Evolutionary conservation across 2,888 invertebrate genomes (phyloP), one percentile per base, ranked within the genome.

Genomic region (Laothoe populi): DNA sequence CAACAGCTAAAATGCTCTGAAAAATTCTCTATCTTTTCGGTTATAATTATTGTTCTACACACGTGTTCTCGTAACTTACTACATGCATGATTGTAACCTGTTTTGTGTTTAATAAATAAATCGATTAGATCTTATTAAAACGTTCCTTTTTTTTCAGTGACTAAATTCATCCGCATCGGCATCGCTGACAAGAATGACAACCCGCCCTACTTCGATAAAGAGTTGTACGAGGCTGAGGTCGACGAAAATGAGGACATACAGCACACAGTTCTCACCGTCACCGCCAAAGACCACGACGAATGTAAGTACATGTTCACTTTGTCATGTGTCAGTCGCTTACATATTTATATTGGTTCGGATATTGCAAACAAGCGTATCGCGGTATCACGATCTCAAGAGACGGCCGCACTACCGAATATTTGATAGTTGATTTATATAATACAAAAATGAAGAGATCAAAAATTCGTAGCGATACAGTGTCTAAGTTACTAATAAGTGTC

Each of bases 151-250:
- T 77, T 95, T 95, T n/a, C 95, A 98, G 98, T 98, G 92, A 98
- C 98, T 74, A 98, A 98, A 94, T 98, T 98, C 94, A 98, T 99
- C 93, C 98, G 98, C 77, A 98, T 99, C 93, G 98, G 98, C 80
- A 98, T 99, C 85, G 98, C 98, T 77, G 99, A 99, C 94, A 99
- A 98, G 94, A 99, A 99, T 96, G 99, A 99, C 95, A 99, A 99
- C 94, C 98, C 98, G 68, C 99, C 99, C 70, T 98, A 98, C 93
- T 99, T 99, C 94, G 98, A 98, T 94, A 98, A 98, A 93, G 97
- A 96, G 81, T 94, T 98, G 79, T 98, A 99, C 93, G 98, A 98
- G 93, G 98, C 99, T 80, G 98, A 98, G 92, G 98, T 99, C 82
- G 98, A 98, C 93, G 99, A 99, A 90, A 98, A 99, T 95, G 98